Conservation (phyloP, 53 echinoderm and acorn worm genomes). For the Stichopus horrens region DNA sequence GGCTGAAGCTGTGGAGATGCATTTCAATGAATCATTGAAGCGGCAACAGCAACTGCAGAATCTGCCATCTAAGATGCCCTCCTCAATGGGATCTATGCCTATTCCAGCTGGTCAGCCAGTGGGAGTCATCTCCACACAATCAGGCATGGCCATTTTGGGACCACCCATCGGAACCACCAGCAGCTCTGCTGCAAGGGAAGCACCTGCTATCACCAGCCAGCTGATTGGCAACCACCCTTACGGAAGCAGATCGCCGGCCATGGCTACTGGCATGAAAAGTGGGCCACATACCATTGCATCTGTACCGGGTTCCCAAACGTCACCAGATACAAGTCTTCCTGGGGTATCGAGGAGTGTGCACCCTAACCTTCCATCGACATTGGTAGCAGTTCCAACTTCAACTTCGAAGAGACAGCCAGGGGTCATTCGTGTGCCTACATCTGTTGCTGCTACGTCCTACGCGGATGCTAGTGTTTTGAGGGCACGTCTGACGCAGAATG, state of each 20-base stretch:
- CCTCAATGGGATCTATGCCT: slow-evolving; percentile 1
- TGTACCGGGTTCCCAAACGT: slow-evolving; percentile 27
- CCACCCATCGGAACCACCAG: slow-evolving; percentile 5
- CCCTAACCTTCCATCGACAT: slow-evolving; percentile 50
- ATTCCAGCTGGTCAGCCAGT: slow-evolving; percentile 20
- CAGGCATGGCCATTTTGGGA: neutral
- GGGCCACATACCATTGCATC: slow-evolving; percentile 53
- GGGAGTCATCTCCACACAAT: slow-evolving; percentile 12
- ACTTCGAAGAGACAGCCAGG: slow-evolving; percentile 30
- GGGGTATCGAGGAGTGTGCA: slow-evolving; percentile 35
- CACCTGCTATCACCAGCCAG: slow-evolving; percentile 62
- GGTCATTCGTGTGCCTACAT: slow-evolving; percentile 67
- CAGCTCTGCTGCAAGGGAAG: slow-evolving; percentile 54
- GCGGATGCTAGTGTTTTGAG: slow-evolving; percentile 90
- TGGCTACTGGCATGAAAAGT: slow-evolving; percentile 38
- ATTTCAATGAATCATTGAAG: slow-evolving; percentile 57
- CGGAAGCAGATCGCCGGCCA: slow-evolving; percentile 40
- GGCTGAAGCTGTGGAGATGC: slow-evolving; percentile 57
- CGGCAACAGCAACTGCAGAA: slow-evolving; percentile 41
- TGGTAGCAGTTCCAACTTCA: slow-evolving; percentile 55
- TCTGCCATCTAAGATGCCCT: neutral
- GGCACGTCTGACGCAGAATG: slow-evolving; percentile 66
- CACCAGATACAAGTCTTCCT: slow-evolving; percentile 34
- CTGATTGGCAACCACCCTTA: slow-evolving; percentile 36
- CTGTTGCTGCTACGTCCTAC: slow-evolving; percentile 71